A percentile compares a stretch with the other conserved stretches of the same genome.
Conservation (phyloP, 1,140 invertebrate genomes). For the Procambarus virginalis region DNA sequence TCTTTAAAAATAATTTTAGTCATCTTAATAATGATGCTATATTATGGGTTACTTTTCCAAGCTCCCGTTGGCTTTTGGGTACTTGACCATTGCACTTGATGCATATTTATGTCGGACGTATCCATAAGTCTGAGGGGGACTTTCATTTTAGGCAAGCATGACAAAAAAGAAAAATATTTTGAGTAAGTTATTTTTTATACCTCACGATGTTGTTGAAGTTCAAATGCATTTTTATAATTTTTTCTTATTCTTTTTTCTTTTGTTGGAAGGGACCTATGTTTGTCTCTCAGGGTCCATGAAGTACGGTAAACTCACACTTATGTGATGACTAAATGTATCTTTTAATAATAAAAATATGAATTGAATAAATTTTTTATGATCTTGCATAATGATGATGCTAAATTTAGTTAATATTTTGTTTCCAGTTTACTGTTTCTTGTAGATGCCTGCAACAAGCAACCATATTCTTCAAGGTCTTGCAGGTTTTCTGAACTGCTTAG, state of each 20-base stretch:
- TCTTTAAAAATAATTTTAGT: constrained; percentile 33
- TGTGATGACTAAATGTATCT: constrained; percentile 63
- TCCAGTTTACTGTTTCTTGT: too few relatives aligned
- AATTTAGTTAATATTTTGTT: too few relatives aligned
- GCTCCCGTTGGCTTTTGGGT: constrained; percentile 11
- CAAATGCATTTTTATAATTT: constrained; percentile 48
- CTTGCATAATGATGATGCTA: not conserved
- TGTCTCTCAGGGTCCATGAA: constrained; percentile 61
- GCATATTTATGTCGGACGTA: constrained; percentile 25
- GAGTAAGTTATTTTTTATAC: constrained; percentile 60
- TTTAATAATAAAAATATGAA: constrained; percentile 44
- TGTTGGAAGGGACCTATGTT: constrained; percentile 62
- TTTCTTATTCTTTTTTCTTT: constrained; percentile 35
- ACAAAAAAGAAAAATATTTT: constrained; percentile 58
- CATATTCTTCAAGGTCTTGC: too few relatives aligned
- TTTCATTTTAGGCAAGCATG: constrained; percentile 41
- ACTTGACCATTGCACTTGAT: constrained; percentile 25
- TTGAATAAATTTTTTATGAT: not conserved
- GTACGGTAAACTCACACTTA: constrained; percentile 61
- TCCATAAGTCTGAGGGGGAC: constrained; percentile 18
- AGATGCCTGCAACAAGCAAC: too few relatives aligned
- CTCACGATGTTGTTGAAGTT: constrained; percentile 54
- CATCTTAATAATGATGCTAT: not conserved
- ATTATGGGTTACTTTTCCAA: constrained; percentile 37
- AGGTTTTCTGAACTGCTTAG: too few relatives aligned